Evolutionary conservation across 2,113 vertebrate genomes (phyloP).

Genomic region (Cyanoderma ruficeps): DNA sequence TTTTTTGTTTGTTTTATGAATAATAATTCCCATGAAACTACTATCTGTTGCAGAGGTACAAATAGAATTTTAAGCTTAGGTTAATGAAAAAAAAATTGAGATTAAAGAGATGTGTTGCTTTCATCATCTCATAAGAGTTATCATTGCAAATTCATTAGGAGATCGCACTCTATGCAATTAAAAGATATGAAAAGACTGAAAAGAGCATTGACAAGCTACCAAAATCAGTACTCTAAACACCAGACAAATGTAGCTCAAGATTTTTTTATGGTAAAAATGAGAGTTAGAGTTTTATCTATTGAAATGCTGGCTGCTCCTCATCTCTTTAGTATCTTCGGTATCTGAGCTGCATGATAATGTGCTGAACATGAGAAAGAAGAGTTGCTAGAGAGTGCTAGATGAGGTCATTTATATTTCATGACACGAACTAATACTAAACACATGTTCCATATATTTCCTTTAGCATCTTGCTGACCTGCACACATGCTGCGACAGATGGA

Average conservation of each 20-base stretch:
- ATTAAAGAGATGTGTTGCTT: background rate
- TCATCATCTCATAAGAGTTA: conserved; percentile 2
- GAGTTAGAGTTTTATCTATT: background rate
- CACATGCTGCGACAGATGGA: background rate
- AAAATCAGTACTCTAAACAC: background rate
- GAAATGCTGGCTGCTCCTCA: background rate
- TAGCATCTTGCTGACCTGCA: background rate
- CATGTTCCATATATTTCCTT: background rate
- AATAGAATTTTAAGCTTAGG: background rate
- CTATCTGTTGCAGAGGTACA: background rate
- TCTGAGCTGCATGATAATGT: background rate
- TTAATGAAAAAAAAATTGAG: background rate
- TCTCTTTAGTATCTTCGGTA: background rate
- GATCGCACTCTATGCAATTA: background rate
- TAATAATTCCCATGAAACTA: background rate
- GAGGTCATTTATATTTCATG: background rate
- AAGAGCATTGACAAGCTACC: background rate
- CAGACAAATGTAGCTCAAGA: background rate
- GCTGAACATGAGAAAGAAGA: background rate
- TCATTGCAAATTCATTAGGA: background rate
- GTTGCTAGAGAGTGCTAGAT: background rate
- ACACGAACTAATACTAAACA: background rate
- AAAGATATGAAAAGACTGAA: background rate
- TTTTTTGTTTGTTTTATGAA: background rate
- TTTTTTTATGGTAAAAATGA: background rate